Base-by-base conservation (phyloP, 2,888 invertebrate genomes). In the Macaria notata region DNA sequence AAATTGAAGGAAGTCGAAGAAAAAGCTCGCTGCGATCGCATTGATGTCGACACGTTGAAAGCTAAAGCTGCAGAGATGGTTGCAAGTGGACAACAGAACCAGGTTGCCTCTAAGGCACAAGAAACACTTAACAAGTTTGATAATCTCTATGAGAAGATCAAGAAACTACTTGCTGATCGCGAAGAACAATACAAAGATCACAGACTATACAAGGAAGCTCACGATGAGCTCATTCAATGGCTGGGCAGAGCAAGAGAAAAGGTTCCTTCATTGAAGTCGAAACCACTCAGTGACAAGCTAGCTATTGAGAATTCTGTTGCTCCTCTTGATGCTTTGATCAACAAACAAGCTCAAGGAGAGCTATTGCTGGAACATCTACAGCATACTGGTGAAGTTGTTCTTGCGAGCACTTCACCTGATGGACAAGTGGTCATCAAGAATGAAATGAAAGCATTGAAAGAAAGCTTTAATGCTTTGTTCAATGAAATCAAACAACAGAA, bases 281-380 rank as follows among this genome's bases (percentile, higher is more conserved):
- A 96, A 69, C 95, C 96, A 3, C 84, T 97, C 0, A 95, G 96
- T 68, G 98, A 98, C 72, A 97, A 97, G 81, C 79, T 97, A 56
- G 96, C 97, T 0, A 95, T 98, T 64, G 98, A 98, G 79, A 96
- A 96, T 74, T 96, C 97, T 4, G 96, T 97, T 0, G 95, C 95
- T 31, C 97, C 97, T n/a, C 93, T 97, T 45, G 97, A 97, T 72
- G 95, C 95, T 53, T 83, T 98, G 38, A 90, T 97, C 33, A 97
- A 97, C 72, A 97, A 97, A 76, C 96, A 97, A 85, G 96, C 97
- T 4, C 97, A 97, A 88, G 98, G 98, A 3, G 97, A 97, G 80
- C 86, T 98, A 0, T 86, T 98, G 49, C 93, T 98, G 5, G 98
- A 98, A 79, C 96, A 97, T 80, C 88, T 98, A 47, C 95, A 96